Conservation (phyloP, 2,797 vertebrate genomes). For the Adrianichthys oophorus region DNA sequence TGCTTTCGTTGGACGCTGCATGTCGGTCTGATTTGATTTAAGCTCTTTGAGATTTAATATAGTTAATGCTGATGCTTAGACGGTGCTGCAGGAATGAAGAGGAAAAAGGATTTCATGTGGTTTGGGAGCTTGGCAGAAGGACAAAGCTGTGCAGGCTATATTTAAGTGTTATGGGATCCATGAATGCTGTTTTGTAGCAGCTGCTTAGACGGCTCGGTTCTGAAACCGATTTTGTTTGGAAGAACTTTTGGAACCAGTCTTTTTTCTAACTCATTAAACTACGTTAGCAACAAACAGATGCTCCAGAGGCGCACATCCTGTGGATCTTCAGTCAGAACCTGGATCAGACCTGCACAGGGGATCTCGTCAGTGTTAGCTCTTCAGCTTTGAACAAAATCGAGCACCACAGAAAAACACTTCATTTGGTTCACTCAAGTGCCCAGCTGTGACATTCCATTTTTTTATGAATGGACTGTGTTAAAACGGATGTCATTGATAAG, state of each 20-base stretch:
- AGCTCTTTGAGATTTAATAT: slow-evolving; percentile 71
- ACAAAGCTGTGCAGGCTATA: slow-evolving; percentile 36
- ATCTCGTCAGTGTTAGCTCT: too few species aligned
- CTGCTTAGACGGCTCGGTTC: slow-evolving; percentile 33
- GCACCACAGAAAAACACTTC: too few species aligned
- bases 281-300: too few species aligned
- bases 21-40: slow-evolving; percentile 72
- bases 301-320: too few species aligned
- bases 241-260: slow-evolving; percentile 31
- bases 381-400: too few species aligned
- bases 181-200: slow-evolving; percentile 48
- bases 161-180: slow-evolving; percentile 52
- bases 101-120: slow-evolving; percentile 64
- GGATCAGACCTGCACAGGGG: too few species aligned
- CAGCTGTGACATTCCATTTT: too few species aligned
- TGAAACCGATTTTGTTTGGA: not conserved
- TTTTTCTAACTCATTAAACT: too few species aligned
- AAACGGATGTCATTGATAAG: too few species aligned
- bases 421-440: too few species aligned
- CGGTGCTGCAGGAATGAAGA: slow-evolving; percentile 44
- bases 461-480: too few species aligned
- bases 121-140: slow-evolving; percentile 50
- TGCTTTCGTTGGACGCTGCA: slow-evolving; percentile 74
- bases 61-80: slow-evolving; percentile 47
- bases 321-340: too few species aligned